Conservation (phyloP, 2,888 invertebrate genomes). For the Melinopterus prodromus region DNA sequence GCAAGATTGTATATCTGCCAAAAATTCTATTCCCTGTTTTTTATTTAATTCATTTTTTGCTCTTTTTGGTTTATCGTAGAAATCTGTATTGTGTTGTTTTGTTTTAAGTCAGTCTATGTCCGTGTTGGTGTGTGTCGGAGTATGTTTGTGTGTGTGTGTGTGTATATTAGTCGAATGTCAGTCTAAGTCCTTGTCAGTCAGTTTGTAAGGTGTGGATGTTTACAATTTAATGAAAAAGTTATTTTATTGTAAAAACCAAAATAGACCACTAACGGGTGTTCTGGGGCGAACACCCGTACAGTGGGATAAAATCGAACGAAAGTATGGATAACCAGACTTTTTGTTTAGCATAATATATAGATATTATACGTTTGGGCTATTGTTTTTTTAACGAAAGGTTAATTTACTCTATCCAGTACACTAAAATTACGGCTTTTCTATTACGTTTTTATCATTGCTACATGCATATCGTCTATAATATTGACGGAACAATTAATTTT, state of each 20-base stretch:
- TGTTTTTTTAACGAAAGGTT: constrained; percentile 56
- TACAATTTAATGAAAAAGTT: constrained; percentile 38
- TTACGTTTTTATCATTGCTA: constrained; percentile 23
- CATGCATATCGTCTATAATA: constrained; percentile 7
- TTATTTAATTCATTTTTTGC: constrained; percentile 10
- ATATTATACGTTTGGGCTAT: constrained; percentile 60
- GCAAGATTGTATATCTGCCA: background rate
- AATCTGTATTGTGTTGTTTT: background rate
- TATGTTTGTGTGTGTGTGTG: background rate
- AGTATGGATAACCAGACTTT: constrained; percentile 60
- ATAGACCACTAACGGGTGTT: constrained; percentile 38
- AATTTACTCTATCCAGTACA: constrained; percentile 38
- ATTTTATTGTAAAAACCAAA: constrained; percentile 58
- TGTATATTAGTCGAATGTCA: constrained; percentile 5
- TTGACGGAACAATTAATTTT: background rate
- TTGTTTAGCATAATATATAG: constrained; percentile 57
- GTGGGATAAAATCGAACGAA: constrained; percentile 53
- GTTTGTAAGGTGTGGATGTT: constrained; percentile 20
- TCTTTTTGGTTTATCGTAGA: background rate
- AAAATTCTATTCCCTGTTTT: background rate
- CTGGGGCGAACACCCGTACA: constrained; percentile 8
- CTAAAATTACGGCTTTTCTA: constrained; percentile 31
- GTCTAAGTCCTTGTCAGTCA: constrained; percentile 22
- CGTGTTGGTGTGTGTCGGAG: background rate
- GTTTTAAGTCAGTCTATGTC: background rate